Conservation (phyloP, 2,797 vertebrate species). For the Hippocampus kuda region DNA sequence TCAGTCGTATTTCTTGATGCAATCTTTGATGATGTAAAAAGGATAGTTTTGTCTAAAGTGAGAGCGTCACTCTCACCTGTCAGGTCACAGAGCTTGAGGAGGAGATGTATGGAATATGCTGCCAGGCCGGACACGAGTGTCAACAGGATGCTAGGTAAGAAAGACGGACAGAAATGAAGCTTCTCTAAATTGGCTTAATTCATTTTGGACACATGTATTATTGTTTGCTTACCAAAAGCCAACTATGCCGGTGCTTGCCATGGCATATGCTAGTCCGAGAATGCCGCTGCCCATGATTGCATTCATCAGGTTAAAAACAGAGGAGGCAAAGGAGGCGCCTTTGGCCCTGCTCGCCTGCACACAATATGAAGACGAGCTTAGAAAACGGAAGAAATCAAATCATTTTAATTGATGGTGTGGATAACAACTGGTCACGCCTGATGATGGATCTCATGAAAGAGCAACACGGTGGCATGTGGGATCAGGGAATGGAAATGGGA, state of each 20-base stretch:
- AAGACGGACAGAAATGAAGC: not conserved
- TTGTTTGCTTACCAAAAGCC: slow-evolving; percentile 77
- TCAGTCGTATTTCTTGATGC: not conserved
- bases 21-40: not conserved
- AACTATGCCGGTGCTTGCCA: slow-evolving; percentile 83
- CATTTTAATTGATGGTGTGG: slow-evolving; percentile 20
- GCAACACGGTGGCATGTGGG: slow-evolving; percentile 44
- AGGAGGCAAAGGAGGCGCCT: slow-evolving; percentile 78
- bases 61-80: slow-evolving; percentile 71
- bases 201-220: not conserved
- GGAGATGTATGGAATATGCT: slow-evolving; percentile 82
- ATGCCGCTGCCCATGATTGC: slow-evolving; percentile 95
- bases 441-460: slow-evolving; percentile 45
- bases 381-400: slow-evolving; percentile 16
- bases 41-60: slow-evolving; percentile 13
- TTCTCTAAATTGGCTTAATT: not conserved
- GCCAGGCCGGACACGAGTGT: slow-evolving; percentile 77
- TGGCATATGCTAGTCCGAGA: slow-evolving; percentile 84
- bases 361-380: slow-evolving; percentile 10
- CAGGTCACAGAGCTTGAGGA: slow-evolving; percentile 86
- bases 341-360: slow-evolving; percentile 33
- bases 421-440: slow-evolving; percentile 38
- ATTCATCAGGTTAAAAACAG: slow-evolving; percentile 91
- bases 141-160: slow-evolving; percentile 73
- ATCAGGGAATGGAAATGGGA: slow-evolving; percentile 50